Evolutionary conservation across 2,888 invertebrate species (phyloP).

Genomic region (Polietes domitor): DNA sequence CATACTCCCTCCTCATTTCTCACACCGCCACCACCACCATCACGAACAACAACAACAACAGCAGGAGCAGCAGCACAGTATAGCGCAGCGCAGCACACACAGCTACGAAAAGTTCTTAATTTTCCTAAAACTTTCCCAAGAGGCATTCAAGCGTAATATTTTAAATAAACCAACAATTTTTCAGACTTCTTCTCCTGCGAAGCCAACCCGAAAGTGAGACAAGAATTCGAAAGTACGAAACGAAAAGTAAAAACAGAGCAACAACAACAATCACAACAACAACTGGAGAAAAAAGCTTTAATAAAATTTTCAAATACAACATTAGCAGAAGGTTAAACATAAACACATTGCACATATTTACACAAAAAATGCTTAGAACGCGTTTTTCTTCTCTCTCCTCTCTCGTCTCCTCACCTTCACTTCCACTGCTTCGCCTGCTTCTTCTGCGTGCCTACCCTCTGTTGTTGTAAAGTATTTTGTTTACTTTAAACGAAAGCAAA

Average conservation of each 20-base stretch:
- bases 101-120: slow-evolving; percentile 55
- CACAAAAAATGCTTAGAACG: slow-evolving; percentile 19
- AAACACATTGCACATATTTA: slow-evolving; percentile 30
- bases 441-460: background rate
- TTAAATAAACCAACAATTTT: slow-evolving; percentile 58
- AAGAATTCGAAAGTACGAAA: slow-evolving; percentile 1
- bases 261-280: background rate
- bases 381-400: background rate
- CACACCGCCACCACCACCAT: background rate
- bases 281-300: slow-evolving; percentile 45
- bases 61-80: background rate
- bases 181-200: slow-evolving; percentile 29
- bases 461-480: slow-evolving; percentile 30
- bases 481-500: slow-evolving; percentile 28
- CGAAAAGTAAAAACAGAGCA: slow-evolving; percentile 30
- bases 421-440: background rate
- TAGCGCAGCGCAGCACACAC: background rate
- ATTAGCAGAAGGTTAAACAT: slow-evolving; percentile 40
- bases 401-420: background rate
- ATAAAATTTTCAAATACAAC: slow-evolving; percentile 52
- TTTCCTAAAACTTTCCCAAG: slow-evolving; percentile 59
- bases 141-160: slow-evolving; percentile 62
- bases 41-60: background rate
- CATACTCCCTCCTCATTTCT: background rate
- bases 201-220: background rate